These are phyloP conservation scores for Rhinoderma darwinii DNA, from an alignment of 2,113 vertebrate species.

Conservation along the genomic window DNA sequence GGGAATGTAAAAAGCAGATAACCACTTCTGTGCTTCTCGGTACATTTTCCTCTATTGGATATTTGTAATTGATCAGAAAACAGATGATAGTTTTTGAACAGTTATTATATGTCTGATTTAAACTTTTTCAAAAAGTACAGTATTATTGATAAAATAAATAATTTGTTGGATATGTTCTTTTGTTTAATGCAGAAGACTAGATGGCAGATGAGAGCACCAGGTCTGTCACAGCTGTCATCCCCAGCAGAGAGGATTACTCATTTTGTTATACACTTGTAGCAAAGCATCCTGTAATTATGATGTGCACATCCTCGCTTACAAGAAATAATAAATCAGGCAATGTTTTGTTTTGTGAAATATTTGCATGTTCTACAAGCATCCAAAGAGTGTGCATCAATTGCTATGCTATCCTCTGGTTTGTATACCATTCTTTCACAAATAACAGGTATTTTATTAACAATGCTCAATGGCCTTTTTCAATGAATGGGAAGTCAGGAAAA, in stretches of 20 bases:
- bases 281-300: constrained; percentile 64
- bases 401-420: constrained; percentile 63
- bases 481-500: not conserved
- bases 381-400: constrained; percentile 62
- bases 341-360: constrained; percentile 54
- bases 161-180: constrained; percentile 66
- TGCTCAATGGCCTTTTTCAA: constrained; percentile 26
- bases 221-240: constrained; percentile 64
- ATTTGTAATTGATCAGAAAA: not conserved
- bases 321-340: constrained; percentile 47
- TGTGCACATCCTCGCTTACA: constrained; percentile 56
- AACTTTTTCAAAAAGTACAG: not conserved
- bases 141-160: not conserved
- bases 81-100: not conserved
- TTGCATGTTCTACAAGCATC: constrained; percentile 62
- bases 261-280: constrained; percentile 58
- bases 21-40: not conserved
- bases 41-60: not conserved
- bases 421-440: constrained; percentile 55
- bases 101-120: too few relatives aligned
- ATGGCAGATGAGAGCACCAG: constrained; percentile 61
- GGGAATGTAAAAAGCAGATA: not conserved
- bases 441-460: constrained; percentile 42
- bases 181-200: constrained; percentile 62
- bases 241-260: constrained; percentile 62